phyloP scores from a whole-genome alignment of 2,888 invertebrate species.

The Hoplodrina ambigua region DNA sequence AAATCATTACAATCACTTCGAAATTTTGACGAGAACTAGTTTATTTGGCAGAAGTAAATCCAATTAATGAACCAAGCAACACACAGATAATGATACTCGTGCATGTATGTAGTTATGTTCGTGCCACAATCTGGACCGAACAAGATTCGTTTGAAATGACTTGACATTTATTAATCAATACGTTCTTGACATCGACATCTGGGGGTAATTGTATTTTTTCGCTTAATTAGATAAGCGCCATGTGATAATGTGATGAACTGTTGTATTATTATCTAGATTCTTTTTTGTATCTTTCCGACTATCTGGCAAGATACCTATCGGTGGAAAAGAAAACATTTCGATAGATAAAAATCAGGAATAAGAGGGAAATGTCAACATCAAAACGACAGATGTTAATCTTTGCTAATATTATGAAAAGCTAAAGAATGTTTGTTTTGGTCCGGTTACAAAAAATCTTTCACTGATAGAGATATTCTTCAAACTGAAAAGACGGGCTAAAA shows the following conservation, averaged over 20 bases:
- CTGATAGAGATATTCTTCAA: too few species aligned
- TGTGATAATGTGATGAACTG: constrained; percentile 19
- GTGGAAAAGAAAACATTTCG: too few species aligned
- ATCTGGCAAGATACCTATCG: background rate
- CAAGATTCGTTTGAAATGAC: constrained; percentile 46
- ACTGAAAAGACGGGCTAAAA: too few species aligned
- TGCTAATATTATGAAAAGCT: too few species aligned
- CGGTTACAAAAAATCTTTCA: too few species aligned
- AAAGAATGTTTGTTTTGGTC: too few species aligned
- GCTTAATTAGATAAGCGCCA: constrained; percentile 35
- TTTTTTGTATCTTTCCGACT: background rate
- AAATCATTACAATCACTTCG: too few species aligned
- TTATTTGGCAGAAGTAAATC: too few species aligned
- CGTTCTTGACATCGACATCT: constrained; percentile 59
- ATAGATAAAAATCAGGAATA: too few species aligned
- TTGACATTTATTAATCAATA: constrained; percentile 48
- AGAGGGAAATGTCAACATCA: too few species aligned
- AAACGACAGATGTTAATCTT: too few species aligned
- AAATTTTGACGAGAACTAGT: too few species aligned
- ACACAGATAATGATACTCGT: background rate
- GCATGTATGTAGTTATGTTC: background rate
- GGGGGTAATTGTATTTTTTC: constrained; percentile 41
- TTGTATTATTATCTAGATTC: background rate
- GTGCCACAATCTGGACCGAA: constrained; percentile 43
- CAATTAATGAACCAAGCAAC: background rate